Percentiles rank a stretch among this genome's conserved stretches.
Evolutionary conservation across 2,888 invertebrate species (phyloP).

Genomic region (Drosophila mercatorum): DNA sequence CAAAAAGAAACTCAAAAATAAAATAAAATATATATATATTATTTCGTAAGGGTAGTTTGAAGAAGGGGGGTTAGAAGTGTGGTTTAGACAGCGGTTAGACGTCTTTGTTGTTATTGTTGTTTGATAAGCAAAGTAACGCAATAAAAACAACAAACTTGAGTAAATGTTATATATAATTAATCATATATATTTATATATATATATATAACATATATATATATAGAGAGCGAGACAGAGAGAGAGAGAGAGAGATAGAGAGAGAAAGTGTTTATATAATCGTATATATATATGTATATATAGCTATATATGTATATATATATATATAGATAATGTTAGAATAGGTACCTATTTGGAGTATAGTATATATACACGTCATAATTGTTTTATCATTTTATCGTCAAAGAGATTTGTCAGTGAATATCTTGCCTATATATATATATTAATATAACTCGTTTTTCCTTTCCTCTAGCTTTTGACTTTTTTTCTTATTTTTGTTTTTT

Average conservation of each 20-base stretch:
- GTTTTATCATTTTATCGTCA: slow-evolving; percentile 82
- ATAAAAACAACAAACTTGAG: slow-evolving; percentile 67
- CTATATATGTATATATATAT: slow-evolving; percentile 34
- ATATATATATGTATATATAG: slow-evolving; percentile 32
- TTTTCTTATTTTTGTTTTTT: slow-evolving; percentile 19
- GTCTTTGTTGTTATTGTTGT: slow-evolving; percentile 22
- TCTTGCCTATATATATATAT: slow-evolving; percentile 35
- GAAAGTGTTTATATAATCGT: slow-evolving; percentile 50
- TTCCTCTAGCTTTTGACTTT: slow-evolving; percentile 61
- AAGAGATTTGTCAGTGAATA: slow-evolving; percentile 72
- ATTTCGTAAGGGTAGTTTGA: slow-evolving; percentile 9
- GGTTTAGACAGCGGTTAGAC: slow-evolving; percentile 22
- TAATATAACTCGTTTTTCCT: slow-evolving; percentile 20
- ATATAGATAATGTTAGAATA: slow-evolving; percentile 28
- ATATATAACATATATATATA: slow-evolving; percentile 32
- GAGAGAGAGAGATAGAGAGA: slow-evolving; percentile 31
- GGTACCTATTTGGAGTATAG: slow-evolving; percentile 30
- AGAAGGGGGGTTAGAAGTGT: slow-evolving; percentile 2
- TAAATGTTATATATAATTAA: slow-evolving; percentile 44
- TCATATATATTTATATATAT: slow-evolving; percentile 33
- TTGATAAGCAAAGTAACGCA: slow-evolving; percentile 69
- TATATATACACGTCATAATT: slow-evolving; percentile 77
- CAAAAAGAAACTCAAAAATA: slow-evolving; percentile 52
- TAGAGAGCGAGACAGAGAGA: slow-evolving; percentile 36
- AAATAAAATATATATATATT: slow-evolving; percentile 81